A percentile compares a stretch with the other conserved stretches of the same genome.
These are phyloP conservation scores for Caenorhabditis panamensis DNA, from an alignment of 2,888 invertebrate species.

Conservation along the genomic window DNA sequence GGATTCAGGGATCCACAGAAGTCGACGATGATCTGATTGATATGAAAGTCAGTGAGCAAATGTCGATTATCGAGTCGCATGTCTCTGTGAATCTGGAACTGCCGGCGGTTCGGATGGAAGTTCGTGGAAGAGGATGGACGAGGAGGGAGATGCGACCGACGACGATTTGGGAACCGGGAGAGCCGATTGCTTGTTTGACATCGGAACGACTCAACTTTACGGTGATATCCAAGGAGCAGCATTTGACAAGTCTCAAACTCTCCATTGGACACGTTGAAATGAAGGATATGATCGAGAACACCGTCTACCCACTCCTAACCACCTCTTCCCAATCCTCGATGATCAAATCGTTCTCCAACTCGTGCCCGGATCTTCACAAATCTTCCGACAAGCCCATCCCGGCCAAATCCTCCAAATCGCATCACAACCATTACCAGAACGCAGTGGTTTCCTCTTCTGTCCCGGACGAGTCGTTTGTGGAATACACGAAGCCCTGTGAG, in stretches of 20 bases:
- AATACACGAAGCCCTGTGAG: conserved; percentile 42
- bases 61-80: conserved; percentile 63
- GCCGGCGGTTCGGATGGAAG: conserved; percentile 59
- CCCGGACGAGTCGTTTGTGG: conserved; percentile 45
- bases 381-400: background rate
- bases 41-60: conserved; percentile 28
- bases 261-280: conserved; percentile 68
- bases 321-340: conserved; percentile 50
- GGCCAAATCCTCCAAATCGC: conserved; percentile 19
- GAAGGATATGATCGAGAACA: conserved; percentile 69
- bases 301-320: conserved; percentile 59
- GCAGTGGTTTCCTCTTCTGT: conserved; percentile 54
- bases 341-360: conserved; percentile 56
- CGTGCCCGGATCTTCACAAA: conserved; percentile 64
- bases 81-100: conserved; percentile 64
- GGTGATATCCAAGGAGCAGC: conserved; percentile 70
- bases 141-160: conserved; percentile 39
- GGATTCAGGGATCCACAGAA: conserved; percentile 14
- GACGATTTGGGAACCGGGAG: conserved; percentile 67
- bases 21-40: conserved; percentile 40
- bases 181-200: conserved; percentile 70
- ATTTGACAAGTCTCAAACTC: conserved; percentile 69
- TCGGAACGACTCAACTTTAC: conserved; percentile 67
- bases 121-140: conserved; percentile 58
- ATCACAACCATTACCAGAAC: conserved; percentile 14